These are phyloP conservation scores for Odontocolon sp. DNA, from an alignment of 2,888 invertebrate species.

Conservation along the genomic window DNA sequence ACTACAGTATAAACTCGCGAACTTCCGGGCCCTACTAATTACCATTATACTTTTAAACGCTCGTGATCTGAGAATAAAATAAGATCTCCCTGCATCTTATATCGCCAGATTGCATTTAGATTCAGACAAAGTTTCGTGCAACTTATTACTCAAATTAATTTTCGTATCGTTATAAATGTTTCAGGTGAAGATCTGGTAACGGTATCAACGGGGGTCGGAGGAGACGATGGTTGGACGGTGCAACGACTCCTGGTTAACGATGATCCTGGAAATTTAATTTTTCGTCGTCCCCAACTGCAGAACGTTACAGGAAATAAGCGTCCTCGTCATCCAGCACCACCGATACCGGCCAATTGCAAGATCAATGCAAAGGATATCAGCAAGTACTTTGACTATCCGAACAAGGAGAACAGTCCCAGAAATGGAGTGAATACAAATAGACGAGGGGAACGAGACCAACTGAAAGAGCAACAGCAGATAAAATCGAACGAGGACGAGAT, in stretches of 20 bases:
- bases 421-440: slow-evolving; percentile 68
- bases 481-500: slow-evolving; percentile 80
- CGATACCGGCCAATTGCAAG: slow-evolving; percentile 68
- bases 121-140: too few relatives aligned
- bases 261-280: slow-evolving; percentile 65
- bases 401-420: slow-evolving; percentile 75
- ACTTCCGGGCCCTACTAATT: too few relatives aligned
- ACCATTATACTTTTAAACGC: too few relatives aligned
- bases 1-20: too few relatives aligned
- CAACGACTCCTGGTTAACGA: slow-evolving; percentile 67
- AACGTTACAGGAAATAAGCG: slow-evolving; percentile 62
- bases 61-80: too few relatives aligned
- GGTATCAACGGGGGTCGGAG: slow-evolving; percentile 64
- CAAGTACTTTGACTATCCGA: slow-evolving; percentile 73
- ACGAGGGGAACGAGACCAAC: slow-evolving; percentile 46
- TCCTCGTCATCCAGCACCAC: slow-evolving; percentile 65
- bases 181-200: slow-evolving; percentile 76
- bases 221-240: slow-evolving; percentile 68
- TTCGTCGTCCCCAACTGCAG: slow-evolving; percentile 68
- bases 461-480: slow-evolving; percentile 26
- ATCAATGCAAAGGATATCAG: slow-evolving; percentile 73
- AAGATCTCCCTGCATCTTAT: too few relatives aligned
- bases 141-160: not conserved
- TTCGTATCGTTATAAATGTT: slow-evolving; percentile 57
- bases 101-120: too few relatives aligned